Conservation (phyloP, 2,888 invertebrate genomes). For the Junonia oenone region DNA sequence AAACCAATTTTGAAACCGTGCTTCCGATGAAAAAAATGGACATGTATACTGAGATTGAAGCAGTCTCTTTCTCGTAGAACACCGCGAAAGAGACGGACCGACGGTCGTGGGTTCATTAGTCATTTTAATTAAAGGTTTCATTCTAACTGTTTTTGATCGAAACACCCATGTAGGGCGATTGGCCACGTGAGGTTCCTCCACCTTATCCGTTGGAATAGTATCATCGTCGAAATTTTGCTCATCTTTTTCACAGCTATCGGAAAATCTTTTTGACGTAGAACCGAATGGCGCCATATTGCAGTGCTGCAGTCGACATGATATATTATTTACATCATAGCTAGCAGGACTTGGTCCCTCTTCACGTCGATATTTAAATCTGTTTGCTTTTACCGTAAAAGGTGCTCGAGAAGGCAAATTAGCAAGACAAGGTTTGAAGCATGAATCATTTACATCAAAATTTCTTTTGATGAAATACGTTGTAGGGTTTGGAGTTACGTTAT, state of each 20-base stretch:
- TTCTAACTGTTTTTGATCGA: constrained; percentile 53
- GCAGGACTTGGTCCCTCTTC: constrained; percentile 57
- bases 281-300: constrained; percentile 51
- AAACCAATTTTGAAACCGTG: constrained; percentile 57
- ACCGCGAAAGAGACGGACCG: constrained; percentile 36
- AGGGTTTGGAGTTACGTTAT: constrained; percentile 49
- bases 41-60: constrained; percentile 40
- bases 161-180: constrained; percentile 48
- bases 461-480: constrained; percentile 49
- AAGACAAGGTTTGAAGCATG: constrained; percentile 38
- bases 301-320: constrained; percentile 36
- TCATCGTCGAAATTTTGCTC: constrained; percentile 20
- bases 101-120: constrained; percentile 46
- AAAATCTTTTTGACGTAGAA: constrained; percentile 49
- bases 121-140: constrained; percentile 45
- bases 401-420: constrained; percentile 46
- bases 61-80: constrained; percentile 29
- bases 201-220: constrained; percentile 17
- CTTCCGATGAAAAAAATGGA: constrained; percentile 57
- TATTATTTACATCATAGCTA: constrained; percentile 40
- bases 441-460: constrained; percentile 46
- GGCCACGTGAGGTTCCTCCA: constrained; percentile 10
- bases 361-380: constrained; percentile 44
- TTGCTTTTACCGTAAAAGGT: constrained; percentile 52
- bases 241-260: constrained; percentile 37